phyloP scores from a whole-genome alignment of 2,797 vertebrate genomes.

The Rhincodon typus region DNA sequence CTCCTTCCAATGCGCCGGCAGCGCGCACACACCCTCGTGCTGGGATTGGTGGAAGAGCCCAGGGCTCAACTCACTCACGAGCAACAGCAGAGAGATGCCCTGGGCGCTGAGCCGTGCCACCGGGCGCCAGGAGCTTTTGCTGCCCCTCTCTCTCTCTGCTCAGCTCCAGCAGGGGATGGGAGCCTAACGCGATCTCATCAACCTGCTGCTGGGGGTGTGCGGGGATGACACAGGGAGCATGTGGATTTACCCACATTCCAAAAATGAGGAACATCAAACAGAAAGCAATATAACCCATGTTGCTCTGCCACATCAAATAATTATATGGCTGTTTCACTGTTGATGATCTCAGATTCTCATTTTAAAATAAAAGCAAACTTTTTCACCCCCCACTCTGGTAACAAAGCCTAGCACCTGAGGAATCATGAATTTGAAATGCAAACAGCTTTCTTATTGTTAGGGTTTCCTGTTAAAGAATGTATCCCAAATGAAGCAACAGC shows the following conservation, averaged over 20 bases:
- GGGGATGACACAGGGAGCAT: neutral
- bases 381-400: neutral
- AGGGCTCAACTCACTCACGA: neutral
- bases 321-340: too few relatives aligned
- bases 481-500: neutral
- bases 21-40: conserved; percentile 18
- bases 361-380: neutral
- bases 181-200: neutral
- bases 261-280: neutral
- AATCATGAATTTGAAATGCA: neutral
- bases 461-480: too few relatives aligned
- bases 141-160: neutral
- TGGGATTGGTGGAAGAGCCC: conserved; percentile 33
- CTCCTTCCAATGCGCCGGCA: conserved; percentile 36
- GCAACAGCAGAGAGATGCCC: neutral
- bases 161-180: neutral
- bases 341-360: too few relatives aligned
- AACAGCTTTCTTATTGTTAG: neutral
- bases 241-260: neutral
- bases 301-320: too few relatives aligned
- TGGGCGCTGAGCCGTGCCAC: neutral
- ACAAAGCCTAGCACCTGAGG: neutral
- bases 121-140: neutral
- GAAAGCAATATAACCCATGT: too few relatives aligned
- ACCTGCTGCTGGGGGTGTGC: neutral